Evolutionary conservation across 2,888 invertebrate species (phyloP), one percentile per base, ranked within the genome.

Genomic region (Drosophila picticornis): DNA sequence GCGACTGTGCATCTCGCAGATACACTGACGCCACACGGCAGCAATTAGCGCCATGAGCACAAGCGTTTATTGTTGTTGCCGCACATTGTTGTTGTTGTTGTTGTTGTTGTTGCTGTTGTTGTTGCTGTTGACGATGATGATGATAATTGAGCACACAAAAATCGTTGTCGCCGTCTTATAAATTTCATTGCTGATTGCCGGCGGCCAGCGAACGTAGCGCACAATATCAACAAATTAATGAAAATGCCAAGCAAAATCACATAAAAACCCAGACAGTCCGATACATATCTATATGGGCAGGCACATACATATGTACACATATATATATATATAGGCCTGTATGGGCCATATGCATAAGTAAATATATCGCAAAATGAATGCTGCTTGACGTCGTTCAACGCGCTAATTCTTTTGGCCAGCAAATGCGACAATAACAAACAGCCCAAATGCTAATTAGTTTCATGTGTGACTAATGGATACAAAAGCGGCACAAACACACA

Each of bases 401-500:
- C 81, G 84, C 90, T 81, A 88, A 88, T 91, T 87, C 87, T 80
- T 87, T 88, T 88, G 90, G 80, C 86, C 84, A 90, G 84, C 84
- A 85, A 91, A 91, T 88, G 88, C 86, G 90, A 90, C 91, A 91
- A 88, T 90, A 86, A 88, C 91, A 91, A 83, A 84, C 83, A 90
- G 77, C 83, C 89, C 89, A 91, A 91, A 88, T 88, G 88, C 88
- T 88, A 88, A 88, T 88, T 90, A 88, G 88, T 89, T 90, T 88
- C 88, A 88, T 88, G 91, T 91, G 91, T 88, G 88, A 88, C 88
- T 88, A 88, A 88, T 90, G 90, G 84, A 86, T 75, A 88, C 79
- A 84, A 84, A 84, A 90, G 84, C 84, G 80, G 80, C 90, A 84
- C 75, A 87, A 32, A 67, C 57, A 87, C 72, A 66, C 57, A 59